These are phyloP conservation scores for Drosophila sucinea DNA, from an alignment of 1,140 invertebrate genomes.

Conservation along the genomic window DNA sequence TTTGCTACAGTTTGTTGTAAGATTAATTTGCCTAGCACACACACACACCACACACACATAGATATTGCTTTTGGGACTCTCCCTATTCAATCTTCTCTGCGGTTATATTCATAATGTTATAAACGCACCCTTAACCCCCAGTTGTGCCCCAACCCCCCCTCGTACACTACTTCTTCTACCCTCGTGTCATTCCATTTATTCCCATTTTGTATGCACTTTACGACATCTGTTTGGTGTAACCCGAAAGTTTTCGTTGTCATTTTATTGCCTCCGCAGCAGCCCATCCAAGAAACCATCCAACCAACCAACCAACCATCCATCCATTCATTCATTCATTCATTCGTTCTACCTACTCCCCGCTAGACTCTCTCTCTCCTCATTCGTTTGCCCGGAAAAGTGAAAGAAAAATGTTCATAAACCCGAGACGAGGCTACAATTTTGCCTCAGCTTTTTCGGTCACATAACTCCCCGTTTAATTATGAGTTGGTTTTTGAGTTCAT, in stretches of 20 bases:
- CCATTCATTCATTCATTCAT: conserved; percentile 3
- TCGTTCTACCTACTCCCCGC: background rate
- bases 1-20: background rate
- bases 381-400: conserved; percentile 33
- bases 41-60: conserved; percentile 27
- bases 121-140: background rate
- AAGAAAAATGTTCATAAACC: conserved; percentile 46
- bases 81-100: conserved; percentile 50
- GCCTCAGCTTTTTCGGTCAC: conserved; percentile 56
- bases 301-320: conserved; percentile 27
- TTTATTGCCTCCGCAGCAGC: conserved; percentile 30
- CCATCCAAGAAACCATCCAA: background rate
- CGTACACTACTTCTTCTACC: background rate
- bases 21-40: conserved; percentile 10
- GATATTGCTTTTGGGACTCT: conserved; percentile 47
- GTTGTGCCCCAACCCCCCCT: background rate
- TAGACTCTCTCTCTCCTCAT: background rate
- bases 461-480: conserved; percentile 80
- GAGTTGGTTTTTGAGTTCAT: conserved; percentile 77
- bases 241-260: conserved; percentile 49
- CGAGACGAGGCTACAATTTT: conserved; percentile 25
- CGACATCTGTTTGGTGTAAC: conserved; percentile 34
- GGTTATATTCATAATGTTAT: conserved; percentile 35
- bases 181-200: conserved; percentile 8
- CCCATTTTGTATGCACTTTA: conserved; percentile 58